Base-by-base conservation (phyloP, 2,113 vertebrate genomes). In the Scolopax mira region DNA sequence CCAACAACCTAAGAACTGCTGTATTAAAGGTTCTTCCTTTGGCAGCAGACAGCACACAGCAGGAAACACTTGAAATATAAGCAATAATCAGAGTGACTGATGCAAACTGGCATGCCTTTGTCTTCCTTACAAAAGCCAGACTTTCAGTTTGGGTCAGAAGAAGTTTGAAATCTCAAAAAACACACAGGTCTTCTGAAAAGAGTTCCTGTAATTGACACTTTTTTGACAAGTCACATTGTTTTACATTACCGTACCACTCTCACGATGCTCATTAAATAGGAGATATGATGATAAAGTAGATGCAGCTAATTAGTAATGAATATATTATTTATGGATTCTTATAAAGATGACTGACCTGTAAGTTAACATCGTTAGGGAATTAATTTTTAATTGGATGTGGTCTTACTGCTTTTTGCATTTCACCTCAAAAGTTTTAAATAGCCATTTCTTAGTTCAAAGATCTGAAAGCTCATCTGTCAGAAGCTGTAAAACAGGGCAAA, bases 321-420 rank as follows among this genome's bases (percentile, higher is more conserved):
- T 97, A 70, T 46, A 97, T 97, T 97, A 97, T 97, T 97, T 97
- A 97, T 94, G 52, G 14, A n/a, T 96, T 67, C n/a, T 84, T 90
- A 87, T 87, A 97, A 88, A 95, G 80, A 92, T 54, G 92, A 94
- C 85, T 95, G 95, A 96, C 69, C 90, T 92, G 93, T 94, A 94
- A 90, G 87, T 92, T 97, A 97, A 95, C 92, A 96, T 80, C 92
- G 55, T 77, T 67, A 57, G 57, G 86, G 31, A 95, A 95, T 97
- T 96, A 89, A 79, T 94, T 96, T 97, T 97, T 98, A 98, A 98
- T 97, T 97, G 77, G 85, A 91, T 89, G 42, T 84, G 52, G 41
- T 85, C 46, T 96, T 64, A 81, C 28, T 88, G 86, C n/a, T 82
- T 72, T 94, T 95, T 93, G 51, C 89, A 79, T 74, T 81, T 78